A percentile compares a stretch with the other conserved stretches of the same genome.
Conservation (phyloP, 2,888 invertebrate genomes). For the Nomada ruficornis region DNA sequence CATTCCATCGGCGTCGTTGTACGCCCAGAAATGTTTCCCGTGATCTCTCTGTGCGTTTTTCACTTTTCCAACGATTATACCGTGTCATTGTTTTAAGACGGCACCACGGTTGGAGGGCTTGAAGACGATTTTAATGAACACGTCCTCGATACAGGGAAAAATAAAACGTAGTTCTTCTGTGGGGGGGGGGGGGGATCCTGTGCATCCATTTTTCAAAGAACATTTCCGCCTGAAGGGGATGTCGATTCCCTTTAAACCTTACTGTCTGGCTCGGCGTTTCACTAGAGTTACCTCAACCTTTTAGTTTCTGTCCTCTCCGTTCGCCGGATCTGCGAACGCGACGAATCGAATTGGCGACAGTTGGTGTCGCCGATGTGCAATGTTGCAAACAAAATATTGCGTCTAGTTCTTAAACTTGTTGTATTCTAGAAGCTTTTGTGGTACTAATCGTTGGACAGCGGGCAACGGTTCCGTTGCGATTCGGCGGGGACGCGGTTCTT, state of each 20-base stretch:
- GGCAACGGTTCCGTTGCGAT: too few species aligned
- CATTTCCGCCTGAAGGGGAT: constrained; percentile 11
- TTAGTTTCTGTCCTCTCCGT: neutral
- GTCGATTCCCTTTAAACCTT: neutral
- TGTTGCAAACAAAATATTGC: constrained; percentile 21
- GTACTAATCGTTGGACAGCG: too few species aligned
- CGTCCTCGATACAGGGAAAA: constrained; percentile 13
- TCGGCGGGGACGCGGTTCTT: too few species aligned
- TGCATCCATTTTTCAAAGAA: constrained; percentile 4
- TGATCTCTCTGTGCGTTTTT: constrained; percentile 72
- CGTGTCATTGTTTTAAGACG: neutral
- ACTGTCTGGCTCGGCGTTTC: constrained; percentile 55
- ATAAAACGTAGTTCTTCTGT: constrained; percentile 11
- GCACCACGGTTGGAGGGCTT: neutral
- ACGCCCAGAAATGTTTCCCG: constrained; percentile 71
- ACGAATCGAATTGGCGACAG: too few species aligned
- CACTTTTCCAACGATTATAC: constrained; percentile 37
- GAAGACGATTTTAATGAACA: constrained; percentile 19
- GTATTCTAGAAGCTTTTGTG: too few species aligned
- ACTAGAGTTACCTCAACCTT: neutral
- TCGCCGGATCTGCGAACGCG: too few species aligned
- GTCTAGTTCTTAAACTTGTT: too few species aligned
- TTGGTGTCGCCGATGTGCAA: neutral
- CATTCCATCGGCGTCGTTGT: constrained; percentile 78
- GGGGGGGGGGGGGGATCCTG: constrained; percentile 10